These are phyloP conservation scores for Trissolcus japonicus DNA, from an alignment of 2,888 invertebrate species.

Conservation along the genomic window DNA sequence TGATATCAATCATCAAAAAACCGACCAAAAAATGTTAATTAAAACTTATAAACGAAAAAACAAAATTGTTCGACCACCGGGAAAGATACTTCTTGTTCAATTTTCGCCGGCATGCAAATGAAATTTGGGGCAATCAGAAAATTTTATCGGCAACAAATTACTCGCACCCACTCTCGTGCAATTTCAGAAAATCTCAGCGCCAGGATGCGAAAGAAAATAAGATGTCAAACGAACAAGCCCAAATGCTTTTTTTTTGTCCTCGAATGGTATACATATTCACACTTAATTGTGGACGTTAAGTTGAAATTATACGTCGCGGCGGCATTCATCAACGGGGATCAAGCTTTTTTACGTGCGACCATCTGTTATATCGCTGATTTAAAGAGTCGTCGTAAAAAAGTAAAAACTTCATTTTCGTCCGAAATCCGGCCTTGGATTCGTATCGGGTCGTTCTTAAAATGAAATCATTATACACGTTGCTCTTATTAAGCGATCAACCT, in stretches of 20 bases:
- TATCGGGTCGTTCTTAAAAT: slow-evolving; percentile 32
- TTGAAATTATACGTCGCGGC: slow-evolving; percentile 56
- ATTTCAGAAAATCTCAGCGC: slow-evolving; percentile 49
- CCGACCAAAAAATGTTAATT: too few relatives aligned
- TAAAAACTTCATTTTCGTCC: slow-evolving; percentile 57
- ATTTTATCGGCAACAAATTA: slow-evolving; percentile 33
- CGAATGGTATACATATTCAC: slow-evolving; percentile 47
- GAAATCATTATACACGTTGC: slow-evolving; percentile 47
- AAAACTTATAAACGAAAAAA: slow-evolving; percentile 1
- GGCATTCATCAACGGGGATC: slow-evolving; percentile 51
- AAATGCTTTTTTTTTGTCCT: not conserved
- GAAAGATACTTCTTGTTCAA: slow-evolving; percentile 29
- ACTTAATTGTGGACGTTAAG: slow-evolving; percentile 58
- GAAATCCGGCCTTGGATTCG: slow-evolving; percentile 45
- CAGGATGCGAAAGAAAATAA: not conserved
- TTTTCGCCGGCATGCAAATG: slow-evolving; percentile 2
- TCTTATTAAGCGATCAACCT: slow-evolving; percentile 52
- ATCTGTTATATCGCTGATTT: slow-evolving; percentile 55
- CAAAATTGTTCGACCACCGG: slow-evolving; percentile 1
- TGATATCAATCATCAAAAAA: too few relatives aligned
- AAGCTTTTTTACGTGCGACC: slow-evolving; percentile 46
- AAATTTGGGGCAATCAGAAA: slow-evolving; percentile 36
- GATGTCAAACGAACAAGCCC: slow-evolving; percentile 23
- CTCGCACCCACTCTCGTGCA: slow-evolving; percentile 4
- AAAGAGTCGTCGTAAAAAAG: slow-evolving; percentile 51